Percentiles rank a stretch among this genome's conserved stretches.
Evolutionary conservation across 2,797 vertebrate genomes (phyloP).

Genomic region (Corythornis leucogaster): DNA sequence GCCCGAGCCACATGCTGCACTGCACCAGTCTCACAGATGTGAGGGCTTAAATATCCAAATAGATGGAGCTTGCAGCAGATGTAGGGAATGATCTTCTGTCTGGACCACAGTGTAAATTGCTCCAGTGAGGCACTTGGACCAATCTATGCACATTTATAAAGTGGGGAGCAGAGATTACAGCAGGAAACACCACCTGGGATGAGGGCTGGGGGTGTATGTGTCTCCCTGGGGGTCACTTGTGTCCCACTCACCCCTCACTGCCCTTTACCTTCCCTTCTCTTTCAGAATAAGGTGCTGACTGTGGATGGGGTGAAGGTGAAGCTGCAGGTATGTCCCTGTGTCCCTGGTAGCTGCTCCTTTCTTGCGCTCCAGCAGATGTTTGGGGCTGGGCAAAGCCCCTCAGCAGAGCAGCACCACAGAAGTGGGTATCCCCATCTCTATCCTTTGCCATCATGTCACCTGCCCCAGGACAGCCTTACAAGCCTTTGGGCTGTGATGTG

Average conservation of each 20-base stretch:
- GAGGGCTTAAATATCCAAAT: neutral
- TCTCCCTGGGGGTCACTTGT: accelerated
- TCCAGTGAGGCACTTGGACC: neutral
- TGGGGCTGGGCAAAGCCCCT: neutral
- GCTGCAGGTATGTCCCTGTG: conserved; percentile 85
- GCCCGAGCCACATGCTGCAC: accelerated
- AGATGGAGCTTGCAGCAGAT: neutral
- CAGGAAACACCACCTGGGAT: accelerated
- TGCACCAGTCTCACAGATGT: neutral
- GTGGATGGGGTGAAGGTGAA: conserved; percentile 94
- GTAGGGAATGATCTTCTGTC: neutral
- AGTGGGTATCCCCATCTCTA: neutral
- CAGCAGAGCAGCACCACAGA: neutral
- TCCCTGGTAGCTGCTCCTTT: neutral
- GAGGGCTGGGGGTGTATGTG: accelerated
- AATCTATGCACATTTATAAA: accelerated
- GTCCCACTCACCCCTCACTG: neutral
- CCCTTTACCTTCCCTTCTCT: conserved; percentile 35
- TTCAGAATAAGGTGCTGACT: conserved; percentile 94
- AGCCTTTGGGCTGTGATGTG: neutral
- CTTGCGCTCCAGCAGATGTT: accelerated
- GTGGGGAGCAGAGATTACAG: neutral
- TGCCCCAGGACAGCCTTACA: accelerated
- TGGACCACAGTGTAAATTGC: accelerated
- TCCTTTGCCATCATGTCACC: accelerated